Base-by-base conservation (phyloP, 1,140 invertebrate genomes). In the Dendrolimus punctatus region DNA sequence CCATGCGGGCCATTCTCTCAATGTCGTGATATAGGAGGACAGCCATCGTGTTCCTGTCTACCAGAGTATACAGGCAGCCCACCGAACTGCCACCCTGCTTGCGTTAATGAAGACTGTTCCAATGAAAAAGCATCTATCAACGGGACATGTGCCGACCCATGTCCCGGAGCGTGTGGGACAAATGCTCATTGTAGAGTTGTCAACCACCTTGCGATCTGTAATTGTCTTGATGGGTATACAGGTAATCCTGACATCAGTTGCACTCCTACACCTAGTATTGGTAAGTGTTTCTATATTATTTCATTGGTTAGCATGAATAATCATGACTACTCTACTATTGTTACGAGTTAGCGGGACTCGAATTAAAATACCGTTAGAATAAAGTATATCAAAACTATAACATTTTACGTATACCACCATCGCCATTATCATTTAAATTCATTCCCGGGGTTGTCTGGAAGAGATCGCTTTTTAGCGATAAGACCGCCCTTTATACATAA, bases 161-260 rank as follows among this genome's bases (percentile, higher is more conserved):
- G 94, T 65, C 91, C 91, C n/a, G 92, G 92, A 57, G 91, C 90
- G 39, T 95, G 94, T 78, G 94, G 93, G 10, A 71, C 85, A 3
- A 93, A 94, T 73, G 91, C 93, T n/a, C 85, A 91, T 49, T 95
- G 93, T 67, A 89, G 91, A 78, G 93, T 94, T 2, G 88, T 93
- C 7, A 92, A 91, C 65, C 94, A 95, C 71, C 66, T 91, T 40
- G 92, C 93, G 8, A 89, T 91, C 40, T 95, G 94, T 74, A 91
- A 89, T 55, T 95, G 94, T 68, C 73, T 82, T 0, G 74, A 89
- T 37, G 91, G 91, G 42, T 94, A 90, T 62, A 91, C 88, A 51
- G 94, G 94, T 46, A 90, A 93, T 89, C 92, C 93, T 6, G 93
- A 92, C 66, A 87, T 75, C 58, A 88, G 80, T 58, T 91, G 90